These are phyloP conservation scores for Heterotis niloticus DNA, from an alignment of 2,113 vertebrate genomes.

Conservation along the genomic window DNA sequence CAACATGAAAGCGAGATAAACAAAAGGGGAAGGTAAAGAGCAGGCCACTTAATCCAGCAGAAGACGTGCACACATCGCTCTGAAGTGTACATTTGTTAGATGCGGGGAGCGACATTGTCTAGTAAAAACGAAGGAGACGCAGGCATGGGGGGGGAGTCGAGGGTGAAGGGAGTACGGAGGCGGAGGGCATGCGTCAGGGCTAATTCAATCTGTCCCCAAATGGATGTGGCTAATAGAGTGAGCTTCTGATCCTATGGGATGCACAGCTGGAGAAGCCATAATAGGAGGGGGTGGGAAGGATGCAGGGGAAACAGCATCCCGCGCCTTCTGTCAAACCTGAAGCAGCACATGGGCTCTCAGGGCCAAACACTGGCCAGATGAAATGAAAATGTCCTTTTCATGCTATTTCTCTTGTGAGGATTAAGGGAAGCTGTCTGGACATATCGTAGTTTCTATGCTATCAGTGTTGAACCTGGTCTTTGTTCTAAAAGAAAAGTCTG, in stretches of 20 bases:
- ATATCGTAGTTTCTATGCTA: too few species aligned
- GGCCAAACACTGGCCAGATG: background rate
- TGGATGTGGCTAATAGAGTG: slow-evolving; percentile 67
- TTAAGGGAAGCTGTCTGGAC: too few species aligned
- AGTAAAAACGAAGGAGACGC: slow-evolving; percentile 22
- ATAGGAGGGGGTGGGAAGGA: slow-evolving; percentile 57
- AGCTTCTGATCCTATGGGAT: slow-evolving; percentile 67
- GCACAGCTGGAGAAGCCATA: slow-evolving; percentile 69
- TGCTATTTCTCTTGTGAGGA: too few species aligned
- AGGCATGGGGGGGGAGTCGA: slow-evolving; percentile 30
- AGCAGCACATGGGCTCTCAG: background rate
- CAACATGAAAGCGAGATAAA: slow-evolving; percentile 16
- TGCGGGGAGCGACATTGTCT: slow-evolving; percentile 29
- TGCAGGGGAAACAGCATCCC: background rate
- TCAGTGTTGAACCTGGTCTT: too few species aligned
- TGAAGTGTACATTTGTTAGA: slow-evolving; percentile 34
- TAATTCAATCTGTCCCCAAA: slow-evolving; percentile 70
- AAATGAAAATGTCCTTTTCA: background rate
- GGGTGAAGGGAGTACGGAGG: background rate
- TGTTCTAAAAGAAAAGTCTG: too few species aligned
- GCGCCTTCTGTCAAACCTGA: background rate
- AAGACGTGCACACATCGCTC: background rate
- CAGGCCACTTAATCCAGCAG: slow-evolving; percentile 14
- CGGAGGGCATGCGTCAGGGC: slow-evolving; percentile 50
- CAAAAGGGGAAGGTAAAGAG: slow-evolving; percentile 14